Conservation (phyloP, 2,888 invertebrate species). For the Sipha maydis region DNA sequence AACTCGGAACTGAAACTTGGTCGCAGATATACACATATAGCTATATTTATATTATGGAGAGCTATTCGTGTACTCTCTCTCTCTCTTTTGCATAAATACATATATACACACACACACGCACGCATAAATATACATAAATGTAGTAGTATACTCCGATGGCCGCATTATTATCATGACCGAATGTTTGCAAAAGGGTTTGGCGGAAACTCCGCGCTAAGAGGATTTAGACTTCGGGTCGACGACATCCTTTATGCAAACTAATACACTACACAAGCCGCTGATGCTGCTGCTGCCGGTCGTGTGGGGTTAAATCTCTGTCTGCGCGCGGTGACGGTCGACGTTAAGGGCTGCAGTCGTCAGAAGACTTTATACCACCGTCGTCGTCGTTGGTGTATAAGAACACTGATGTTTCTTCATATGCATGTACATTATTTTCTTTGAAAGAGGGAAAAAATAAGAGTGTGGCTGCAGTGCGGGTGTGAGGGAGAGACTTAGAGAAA, state of each 20-base stretch:
- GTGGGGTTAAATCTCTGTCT: not conserved
- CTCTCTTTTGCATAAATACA: not conserved
- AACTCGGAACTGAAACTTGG: slow-evolving; percentile 16
- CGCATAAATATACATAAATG: not conserved
- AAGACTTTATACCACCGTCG: not conserved
- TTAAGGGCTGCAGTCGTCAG: not conserved
- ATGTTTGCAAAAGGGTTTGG: slow-evolving; percentile 58
- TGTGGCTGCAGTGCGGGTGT: not conserved
- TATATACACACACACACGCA: not conserved
- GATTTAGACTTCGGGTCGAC: slow-evolving; percentile 34
- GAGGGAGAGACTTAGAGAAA: no score
- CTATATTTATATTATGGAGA: no score
- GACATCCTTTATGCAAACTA: slow-evolving; percentile 57
- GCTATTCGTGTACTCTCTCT: no score
- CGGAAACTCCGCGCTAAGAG: slow-evolving; percentile 53
- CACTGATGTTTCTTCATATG: not conserved
- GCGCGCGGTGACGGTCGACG: not conserved
- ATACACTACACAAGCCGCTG: not conserved
- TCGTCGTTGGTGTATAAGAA: not conserved
- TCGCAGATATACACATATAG: not conserved
- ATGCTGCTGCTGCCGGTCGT: not conserved
- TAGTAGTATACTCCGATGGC: not conserved
- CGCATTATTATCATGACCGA: slow-evolving; percentile 43
- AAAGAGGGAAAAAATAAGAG: not conserved
- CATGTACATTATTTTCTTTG: not conserved